Conservation (phyloP, 1,140 invertebrate species). For the Prorops nasuta region DNA sequence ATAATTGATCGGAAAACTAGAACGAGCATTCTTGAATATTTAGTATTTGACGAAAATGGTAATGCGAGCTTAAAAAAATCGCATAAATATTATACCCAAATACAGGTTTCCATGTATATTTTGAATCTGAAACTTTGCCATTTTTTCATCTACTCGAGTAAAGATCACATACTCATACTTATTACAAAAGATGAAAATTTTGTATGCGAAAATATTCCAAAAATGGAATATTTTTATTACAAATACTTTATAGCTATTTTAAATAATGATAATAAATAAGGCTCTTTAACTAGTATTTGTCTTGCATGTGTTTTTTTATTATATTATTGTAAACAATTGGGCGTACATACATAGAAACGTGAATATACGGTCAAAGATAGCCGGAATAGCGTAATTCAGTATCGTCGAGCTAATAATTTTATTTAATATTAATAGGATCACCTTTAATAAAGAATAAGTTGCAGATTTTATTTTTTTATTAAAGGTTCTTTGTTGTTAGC, state of each 20-base stretch:
- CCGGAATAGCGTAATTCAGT: too few relatives aligned
- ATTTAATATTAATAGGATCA: too few relatives aligned
- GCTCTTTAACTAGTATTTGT: too few relatives aligned
- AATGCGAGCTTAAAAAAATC: neutral
- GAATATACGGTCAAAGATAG: too few relatives aligned
- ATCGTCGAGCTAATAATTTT: neutral
- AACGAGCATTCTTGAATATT: neutral
- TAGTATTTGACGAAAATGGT: neutral
- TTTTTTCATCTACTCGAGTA: constrained; percentile 18
- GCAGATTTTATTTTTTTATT: constrained; percentile 9
- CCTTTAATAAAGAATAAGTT: too few relatives aligned
- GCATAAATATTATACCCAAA: constrained; percentile 23
- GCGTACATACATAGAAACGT: neutral
- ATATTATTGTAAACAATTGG: neutral
- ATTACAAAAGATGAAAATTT: constrained; percentile 16
- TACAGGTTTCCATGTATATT: constrained; percentile 24
- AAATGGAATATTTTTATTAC: constrained; percentile 22
- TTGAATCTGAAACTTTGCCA: constrained; percentile 16
- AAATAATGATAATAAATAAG: neutral
- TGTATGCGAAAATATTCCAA: constrained; percentile 15
- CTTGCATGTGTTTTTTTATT: neutral
- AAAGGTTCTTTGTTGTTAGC: constrained; percentile 18
- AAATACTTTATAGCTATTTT: neutral
- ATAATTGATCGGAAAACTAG: constrained; percentile 12
- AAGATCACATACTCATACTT: constrained; percentile 1